Evolutionary conservation across 1,140 invertebrate species (phyloP).

Genomic region (Diuraphis noxia): DNA sequence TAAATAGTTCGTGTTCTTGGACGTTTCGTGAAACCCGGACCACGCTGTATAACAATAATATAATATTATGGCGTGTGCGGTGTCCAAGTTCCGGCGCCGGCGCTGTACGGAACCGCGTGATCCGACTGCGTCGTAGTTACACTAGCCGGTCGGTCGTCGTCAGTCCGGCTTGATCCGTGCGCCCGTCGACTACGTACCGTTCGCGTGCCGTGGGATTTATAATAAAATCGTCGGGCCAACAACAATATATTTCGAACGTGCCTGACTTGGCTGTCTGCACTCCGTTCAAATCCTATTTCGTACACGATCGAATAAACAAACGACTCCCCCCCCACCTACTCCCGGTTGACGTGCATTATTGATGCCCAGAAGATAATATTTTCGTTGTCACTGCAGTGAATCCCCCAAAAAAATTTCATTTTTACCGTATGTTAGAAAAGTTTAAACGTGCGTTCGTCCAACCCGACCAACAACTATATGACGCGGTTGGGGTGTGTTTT

Average conservation of each 20-base stretch:
- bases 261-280: background rate
- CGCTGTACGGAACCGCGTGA: slow-evolving; percentile 7
- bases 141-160: background rate
- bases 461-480: background rate
- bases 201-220: background rate
- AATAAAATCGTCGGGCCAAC: background rate
- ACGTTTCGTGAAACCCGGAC: background rate
- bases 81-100: slow-evolving; percentile 7
- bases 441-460: background rate
- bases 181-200: background rate
- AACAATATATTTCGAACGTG: background rate
- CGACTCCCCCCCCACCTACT: background rate
- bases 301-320: background rate
- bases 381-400: background rate
- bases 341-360: too few species aligned
- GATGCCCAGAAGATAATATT: background rate
- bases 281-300: background rate
- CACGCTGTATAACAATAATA: background rate
- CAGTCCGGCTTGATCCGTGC: slow-evolving; percentile 16
- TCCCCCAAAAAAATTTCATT: background rate
- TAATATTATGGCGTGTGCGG: too few species aligned
- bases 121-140: slow-evolving; percentile 21
- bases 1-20: background rate
- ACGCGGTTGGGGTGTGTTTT: background rate
- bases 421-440: background rate